Evolutionary conservation across 1,140 invertebrate genomes (phyloP).

Genomic region (Ceratina calcarata): DNA sequence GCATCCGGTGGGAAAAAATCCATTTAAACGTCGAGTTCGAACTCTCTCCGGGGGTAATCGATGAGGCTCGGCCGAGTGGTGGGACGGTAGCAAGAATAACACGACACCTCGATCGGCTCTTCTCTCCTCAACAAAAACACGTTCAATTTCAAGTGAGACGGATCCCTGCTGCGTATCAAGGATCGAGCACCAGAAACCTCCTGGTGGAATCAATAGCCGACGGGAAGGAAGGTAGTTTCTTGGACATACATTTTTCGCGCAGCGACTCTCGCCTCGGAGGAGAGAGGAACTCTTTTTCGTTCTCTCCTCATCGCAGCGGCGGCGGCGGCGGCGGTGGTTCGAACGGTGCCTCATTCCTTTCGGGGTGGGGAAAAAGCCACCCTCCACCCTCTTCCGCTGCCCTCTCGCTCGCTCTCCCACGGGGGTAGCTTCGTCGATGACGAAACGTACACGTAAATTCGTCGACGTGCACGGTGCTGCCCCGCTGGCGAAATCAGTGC

Average conservation of each 20-base stretch:
- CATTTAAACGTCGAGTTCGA: constrained; percentile 32
- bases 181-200: constrained; percentile 28
- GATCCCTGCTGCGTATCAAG: not conserved
- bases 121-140: constrained; percentile 3
- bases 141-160: constrained; percentile 17
- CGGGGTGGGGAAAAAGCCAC: constrained; percentile 40
- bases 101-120: constrained; percentile 25
- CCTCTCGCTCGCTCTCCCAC: not conserved
- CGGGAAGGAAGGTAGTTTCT: constrained; percentile 9
- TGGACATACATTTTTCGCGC: constrained; percentile 12
- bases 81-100: constrained; percentile 39
- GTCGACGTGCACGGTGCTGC: constrained; percentile 51
- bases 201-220: constrained; percentile 31
- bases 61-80: constrained; percentile 20
- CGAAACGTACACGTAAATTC: constrained; percentile 63
- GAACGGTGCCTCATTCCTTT: not conserved
- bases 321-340: no score
- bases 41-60: constrained; percentile 25
- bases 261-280: no score
- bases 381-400: not conserved
- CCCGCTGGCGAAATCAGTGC: constrained; percentile 59
- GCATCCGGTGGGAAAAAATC: constrained; percentile 18
- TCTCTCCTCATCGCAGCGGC: no score
- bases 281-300: no score
- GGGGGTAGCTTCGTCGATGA: constrained; percentile 55